These are phyloP conservation scores for Pholis gunnellus DNA, from an alignment of 2,113 vertebrate genomes.

Conservation along the genomic window DNA sequence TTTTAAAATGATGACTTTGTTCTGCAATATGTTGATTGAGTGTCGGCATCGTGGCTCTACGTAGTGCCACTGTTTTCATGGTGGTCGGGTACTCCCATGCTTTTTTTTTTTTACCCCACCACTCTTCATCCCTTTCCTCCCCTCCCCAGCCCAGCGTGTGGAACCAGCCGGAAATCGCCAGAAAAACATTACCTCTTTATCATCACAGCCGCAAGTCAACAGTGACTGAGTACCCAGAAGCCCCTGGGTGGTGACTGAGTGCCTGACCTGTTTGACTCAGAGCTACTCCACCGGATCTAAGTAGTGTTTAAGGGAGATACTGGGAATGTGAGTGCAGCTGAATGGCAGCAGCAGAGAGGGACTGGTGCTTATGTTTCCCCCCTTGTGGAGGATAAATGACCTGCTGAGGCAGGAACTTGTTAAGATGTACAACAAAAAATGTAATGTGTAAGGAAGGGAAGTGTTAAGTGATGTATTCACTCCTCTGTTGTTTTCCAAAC, in stretches of 20 bases:
- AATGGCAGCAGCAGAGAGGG: constrained; percentile 19
- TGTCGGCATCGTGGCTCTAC: constrained; percentile 34
- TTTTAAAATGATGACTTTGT: not conserved
- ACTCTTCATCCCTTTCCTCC: not conserved
- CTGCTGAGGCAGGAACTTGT: constrained; percentile 20
- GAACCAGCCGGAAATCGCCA: constrained; percentile 67
- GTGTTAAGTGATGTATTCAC: constrained; percentile 19
- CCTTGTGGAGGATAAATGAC: constrained; percentile 27
- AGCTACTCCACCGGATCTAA: constrained; percentile 35
- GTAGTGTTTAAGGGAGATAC: constrained; percentile 35
- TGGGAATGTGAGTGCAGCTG: constrained; percentile 26
- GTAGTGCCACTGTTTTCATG: not conserved
- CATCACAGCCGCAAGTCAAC: constrained; percentile 80
- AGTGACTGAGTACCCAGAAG: constrained; percentile 81
- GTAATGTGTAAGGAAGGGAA: not conserved
- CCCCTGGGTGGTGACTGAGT: constrained; percentile 77
- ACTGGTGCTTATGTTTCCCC: not conserved
- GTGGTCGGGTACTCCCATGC: constrained; percentile 27
- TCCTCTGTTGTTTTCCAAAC: constrained; percentile 1
- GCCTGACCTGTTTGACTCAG: constrained; percentile 68
- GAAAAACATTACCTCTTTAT: constrained; percentile 83
- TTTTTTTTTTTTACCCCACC: constrained; percentile 10
- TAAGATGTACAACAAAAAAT: constrained; percentile 3
- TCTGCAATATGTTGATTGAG: constrained; percentile 13
- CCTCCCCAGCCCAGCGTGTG: constrained; percentile 29